phyloP scores from a whole-genome alignment of 2,888 invertebrate species.

The Macaria notata region DNA sequence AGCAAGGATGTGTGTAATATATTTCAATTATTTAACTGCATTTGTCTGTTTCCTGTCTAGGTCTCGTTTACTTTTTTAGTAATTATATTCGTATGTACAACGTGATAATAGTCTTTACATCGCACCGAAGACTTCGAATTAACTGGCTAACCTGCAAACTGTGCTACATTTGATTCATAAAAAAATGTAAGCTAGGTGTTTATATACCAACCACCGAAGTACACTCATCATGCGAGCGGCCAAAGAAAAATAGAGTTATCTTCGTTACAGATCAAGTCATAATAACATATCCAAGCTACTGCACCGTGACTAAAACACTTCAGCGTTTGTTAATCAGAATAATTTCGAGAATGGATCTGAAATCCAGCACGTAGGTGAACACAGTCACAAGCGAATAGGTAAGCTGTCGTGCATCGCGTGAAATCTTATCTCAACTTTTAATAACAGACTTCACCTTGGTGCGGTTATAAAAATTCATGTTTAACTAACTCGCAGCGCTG shows the following conservation, averaged over 20 bases:
- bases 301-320: slow-evolving; percentile 10
- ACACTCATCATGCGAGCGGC: not conserved
- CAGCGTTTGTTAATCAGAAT: slow-evolving; percentile 25
- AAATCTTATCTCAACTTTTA: slow-evolving; percentile 68
- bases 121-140: too few species aligned
- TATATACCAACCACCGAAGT: not conserved
- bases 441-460: slow-evolving; percentile 52
- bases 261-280: slow-evolving; percentile 3
- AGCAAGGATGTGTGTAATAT: too few species aligned
- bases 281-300: slow-evolving; percentile 1
- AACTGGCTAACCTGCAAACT: too few species aligned
- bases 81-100: too few species aligned
- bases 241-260: not conserved
- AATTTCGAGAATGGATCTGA: slow-evolving; percentile 33
- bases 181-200: too few species aligned
- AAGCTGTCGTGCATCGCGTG: slow-evolving; percentile 58
- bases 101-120: too few species aligned
- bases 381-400: slow-evolving; percentile 31
- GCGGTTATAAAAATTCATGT: slow-evolving; percentile 55
- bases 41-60: too few species aligned
- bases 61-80: too few species aligned
- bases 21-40: too few species aligned
- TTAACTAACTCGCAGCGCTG: slow-evolving; percentile 51
- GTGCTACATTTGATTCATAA: too few species aligned
- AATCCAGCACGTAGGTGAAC: slow-evolving; percentile 35